Evolutionary conservation across 1,140 invertebrate genomes (phyloP), one percentile per base, ranked within the genome.

Genomic region (Drosophila guanche): DNA sequence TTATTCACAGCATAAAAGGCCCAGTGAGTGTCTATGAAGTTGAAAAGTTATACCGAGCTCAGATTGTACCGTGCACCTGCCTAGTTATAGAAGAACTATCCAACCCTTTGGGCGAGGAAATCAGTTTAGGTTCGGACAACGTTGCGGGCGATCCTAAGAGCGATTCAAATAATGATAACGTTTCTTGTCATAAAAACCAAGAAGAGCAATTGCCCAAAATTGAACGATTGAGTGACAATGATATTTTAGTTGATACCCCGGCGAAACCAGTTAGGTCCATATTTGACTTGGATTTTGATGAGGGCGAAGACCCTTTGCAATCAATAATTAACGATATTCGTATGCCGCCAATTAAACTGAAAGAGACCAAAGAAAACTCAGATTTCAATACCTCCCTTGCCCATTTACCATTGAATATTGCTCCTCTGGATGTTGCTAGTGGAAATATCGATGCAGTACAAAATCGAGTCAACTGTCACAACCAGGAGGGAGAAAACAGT

Each of bases 271-370:
- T 72, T 0, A 89, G 90, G 62, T 85, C 80, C 2, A 90, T 91
- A 42, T 80, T 84, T 71, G 84, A 89, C 61, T 74, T 92, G 43
- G 81, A 79, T 61, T 90, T 84, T 52, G 89, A 90, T 67, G 77
- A 91, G 37, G 72, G 89, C 29, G 74, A 91, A 2, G 86, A 91
- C 73, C 75, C 75, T 23, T 47, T 91, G 67, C 65, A 76, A 52
- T 81, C 51, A 27, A 76, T 83, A 48, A 89, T 81, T 61, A 59
- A 78, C 61, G 68, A 63, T 68, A 53, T 70, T 53, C 41, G 7
- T 16, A 57, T 59, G 20, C 48, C 59, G n/a, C 2, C 43, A 4
- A 29, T 8, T 45, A 51, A 52, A 4, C 6, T 52, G 3, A 47
- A 74, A 14, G 20, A 43, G 8, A 23, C 14, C n/a, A 56, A 53